phyloP scores from a whole-genome alignment of 2,797 vertebrate species.

The Eptatretus atami region DNA sequence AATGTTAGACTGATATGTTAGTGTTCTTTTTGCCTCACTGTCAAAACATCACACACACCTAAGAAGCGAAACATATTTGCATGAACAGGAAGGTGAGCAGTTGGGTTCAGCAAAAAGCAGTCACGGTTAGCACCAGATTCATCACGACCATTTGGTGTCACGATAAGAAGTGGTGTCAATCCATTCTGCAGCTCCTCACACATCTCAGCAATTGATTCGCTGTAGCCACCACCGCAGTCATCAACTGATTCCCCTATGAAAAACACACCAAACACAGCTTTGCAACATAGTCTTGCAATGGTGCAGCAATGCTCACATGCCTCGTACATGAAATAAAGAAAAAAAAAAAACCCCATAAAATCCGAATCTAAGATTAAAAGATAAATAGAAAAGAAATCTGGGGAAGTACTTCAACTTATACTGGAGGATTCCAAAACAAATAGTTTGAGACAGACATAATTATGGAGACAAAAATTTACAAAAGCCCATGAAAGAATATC shows the following conservation, averaged over 20 bases:
- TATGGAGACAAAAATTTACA: too few species aligned
- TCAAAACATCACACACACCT: slow-evolving; percentile 19
- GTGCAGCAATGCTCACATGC: not conserved
- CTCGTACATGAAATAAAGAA: too few species aligned
- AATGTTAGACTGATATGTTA: too few species aligned
- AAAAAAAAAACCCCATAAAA: slow-evolving; percentile 8
- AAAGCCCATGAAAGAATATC: too few species aligned
- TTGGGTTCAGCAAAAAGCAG: slow-evolving; percentile 74
- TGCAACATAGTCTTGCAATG: not conserved
- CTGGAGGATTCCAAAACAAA: too few species aligned
- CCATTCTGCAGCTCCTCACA: slow-evolving; percentile 94
- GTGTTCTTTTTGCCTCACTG: too few species aligned
- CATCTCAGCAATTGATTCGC: slow-evolving; percentile 94
- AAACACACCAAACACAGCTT: not conserved
- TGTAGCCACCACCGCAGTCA: slow-evolving; percentile 88
- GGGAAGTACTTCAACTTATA: too few species aligned
- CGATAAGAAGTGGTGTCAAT: slow-evolving; percentile 69
- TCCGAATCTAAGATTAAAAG: not conserved
- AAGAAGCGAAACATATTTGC: slow-evolving; percentile 96
- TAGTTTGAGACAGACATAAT: too few species aligned
- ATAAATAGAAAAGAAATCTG: too few species aligned
- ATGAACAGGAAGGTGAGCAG: slow-evolving; percentile 53
- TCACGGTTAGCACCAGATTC: slow-evolving; percentile 94
- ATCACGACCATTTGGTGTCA: slow-evolving; percentile 81
- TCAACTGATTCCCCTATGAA: slow-evolving; percentile 69